These are phyloP conservation scores for Peucedramus taeniatus DNA, from an alignment of 2,113 vertebrate species.

Conservation along the genomic window DNA sequence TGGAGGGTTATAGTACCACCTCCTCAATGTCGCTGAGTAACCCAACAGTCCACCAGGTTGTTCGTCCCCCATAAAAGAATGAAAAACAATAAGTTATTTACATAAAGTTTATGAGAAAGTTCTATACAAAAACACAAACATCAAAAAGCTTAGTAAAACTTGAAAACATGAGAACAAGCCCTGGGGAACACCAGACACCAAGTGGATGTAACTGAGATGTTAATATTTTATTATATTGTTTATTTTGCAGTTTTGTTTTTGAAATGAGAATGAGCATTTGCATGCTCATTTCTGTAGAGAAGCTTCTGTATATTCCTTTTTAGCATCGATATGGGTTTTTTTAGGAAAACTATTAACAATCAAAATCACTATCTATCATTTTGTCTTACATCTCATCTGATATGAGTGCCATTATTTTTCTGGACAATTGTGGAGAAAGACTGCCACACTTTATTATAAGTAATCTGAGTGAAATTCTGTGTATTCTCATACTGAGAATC, in stretches of 20 bases:
- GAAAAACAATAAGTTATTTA: too few species aligned
- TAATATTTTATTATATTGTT: background rate
- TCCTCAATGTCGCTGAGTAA: too few species aligned
- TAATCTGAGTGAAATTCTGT: background rate
- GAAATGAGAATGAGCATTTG: background rate
- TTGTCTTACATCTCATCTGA: background rate
- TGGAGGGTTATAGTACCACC: too few species aligned
- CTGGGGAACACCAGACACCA: background rate
- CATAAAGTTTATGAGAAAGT: too few species aligned
- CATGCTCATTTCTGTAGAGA: background rate
- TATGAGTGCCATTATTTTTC: background rate
- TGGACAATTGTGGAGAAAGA: background rate
- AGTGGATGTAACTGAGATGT: background rate
- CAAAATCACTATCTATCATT: background rate
- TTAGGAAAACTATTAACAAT: background rate
- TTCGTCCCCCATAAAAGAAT: too few species aligned
- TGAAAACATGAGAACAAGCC: too few species aligned
- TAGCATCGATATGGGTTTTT: accelerated
- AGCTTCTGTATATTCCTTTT: background rate
- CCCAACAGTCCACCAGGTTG: too few species aligned
- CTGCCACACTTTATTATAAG: background rate
- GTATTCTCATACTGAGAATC: background rate
- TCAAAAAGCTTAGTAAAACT: too few species aligned
- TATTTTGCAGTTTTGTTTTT: background rate
- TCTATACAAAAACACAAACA: too few species aligned